Evolutionary conservation across 2,888 invertebrate species (phyloP).

Genomic region (Silvanus unidentatus): DNA sequence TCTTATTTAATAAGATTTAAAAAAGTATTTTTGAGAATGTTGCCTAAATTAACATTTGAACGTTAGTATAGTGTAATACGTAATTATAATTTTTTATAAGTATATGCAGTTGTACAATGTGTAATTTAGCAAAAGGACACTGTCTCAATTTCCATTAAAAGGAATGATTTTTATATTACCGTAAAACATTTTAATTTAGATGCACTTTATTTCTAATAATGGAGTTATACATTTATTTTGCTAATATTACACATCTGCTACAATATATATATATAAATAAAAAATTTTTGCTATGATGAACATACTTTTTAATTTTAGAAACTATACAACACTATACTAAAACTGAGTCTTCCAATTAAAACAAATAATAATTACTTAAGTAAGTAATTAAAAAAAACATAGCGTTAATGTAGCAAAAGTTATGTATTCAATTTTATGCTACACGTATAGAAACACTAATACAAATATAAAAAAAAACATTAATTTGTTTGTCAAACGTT

Average conservation of each 20-base stretch:
- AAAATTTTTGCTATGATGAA: conserved; percentile 16
- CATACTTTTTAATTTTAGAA: conserved; percentile 24
- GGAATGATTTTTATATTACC: conserved; percentile 1
- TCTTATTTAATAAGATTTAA: conserved; percentile 11
- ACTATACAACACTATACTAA: conserved; percentile 39
- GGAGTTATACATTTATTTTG: background rate
- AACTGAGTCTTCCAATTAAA: conserved; percentile 49
- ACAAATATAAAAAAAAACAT: conserved; percentile 27
- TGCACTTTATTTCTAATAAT: background rate
- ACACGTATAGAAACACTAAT: conserved; percentile 39
- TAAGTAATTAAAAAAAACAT: conserved; percentile 37
- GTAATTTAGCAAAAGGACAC: background rate
- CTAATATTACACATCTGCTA: background rate
- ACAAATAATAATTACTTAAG: conserved; percentile 46
- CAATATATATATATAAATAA: conserved; percentile 13
- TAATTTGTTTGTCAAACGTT: conserved; percentile 44
- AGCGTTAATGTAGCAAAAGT: conserved; percentile 17
- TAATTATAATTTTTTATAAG: conserved; percentile 20
- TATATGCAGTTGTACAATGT: conserved; percentile 16
- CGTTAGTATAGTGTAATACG: conserved; percentile 31
- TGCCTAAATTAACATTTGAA: conserved; percentile 5
- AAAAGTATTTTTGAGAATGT: conserved; percentile 5
- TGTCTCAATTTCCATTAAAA: background rate
- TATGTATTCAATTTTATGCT: conserved; percentile 38
- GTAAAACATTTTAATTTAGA: background rate